Evolutionary conservation across 2,113 vertebrate genomes (phyloP), one percentile per base, ranked within the genome.

Genomic region (Stegostoma tigrinum): DNA sequence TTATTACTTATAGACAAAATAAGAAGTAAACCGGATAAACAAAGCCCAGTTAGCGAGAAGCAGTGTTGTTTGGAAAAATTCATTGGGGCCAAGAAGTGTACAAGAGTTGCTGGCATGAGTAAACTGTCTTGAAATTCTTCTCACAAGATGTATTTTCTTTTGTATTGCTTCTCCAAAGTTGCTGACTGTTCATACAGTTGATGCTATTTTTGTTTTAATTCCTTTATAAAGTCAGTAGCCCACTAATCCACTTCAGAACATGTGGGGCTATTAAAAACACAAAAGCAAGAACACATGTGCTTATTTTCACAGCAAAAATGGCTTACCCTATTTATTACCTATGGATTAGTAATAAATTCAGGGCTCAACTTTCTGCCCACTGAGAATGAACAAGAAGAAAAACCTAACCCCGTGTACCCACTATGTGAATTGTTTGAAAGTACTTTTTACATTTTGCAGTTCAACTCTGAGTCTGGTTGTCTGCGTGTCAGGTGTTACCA

Each of bases 241-340:
- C 3, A 38, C 61, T n/a, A 10, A n/a, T 67, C 61, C 67, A 93
- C 24, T 61, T 52, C 87, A 90, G 52, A 90, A 17, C 52, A 90
- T 90, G 87, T 90, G 52, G 87, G 14, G 68, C 68, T 38, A 70
- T 94, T 94, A 45, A 45, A 94, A 94, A 42, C 23, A 70, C 91
- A 70, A 94, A 68, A 94, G 27, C n/a, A 67, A 94, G 91, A 94
- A 94, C 48, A 90, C 61, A 34, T 90, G 52, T 61, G 52, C 15
- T 90, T 90, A 90, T 61, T 61, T 90, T 90, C 52, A 55, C 27
- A 61, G 52, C 27, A 34, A 30, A 90, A 90, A 90, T 61, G 27
- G 24, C 27, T 42, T 80, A 80, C 78, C 42, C 78, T 52, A 52
- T n/a, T 61, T 61, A 34, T 61, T 61, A 90, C 61, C 87, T n/a